A percentile compares a stretch with the other conserved stretches of the same genome.
Evolutionary conservation across 2,797 vertebrate species (phyloP).

Genomic region (Epinephelus coioides): DNA sequence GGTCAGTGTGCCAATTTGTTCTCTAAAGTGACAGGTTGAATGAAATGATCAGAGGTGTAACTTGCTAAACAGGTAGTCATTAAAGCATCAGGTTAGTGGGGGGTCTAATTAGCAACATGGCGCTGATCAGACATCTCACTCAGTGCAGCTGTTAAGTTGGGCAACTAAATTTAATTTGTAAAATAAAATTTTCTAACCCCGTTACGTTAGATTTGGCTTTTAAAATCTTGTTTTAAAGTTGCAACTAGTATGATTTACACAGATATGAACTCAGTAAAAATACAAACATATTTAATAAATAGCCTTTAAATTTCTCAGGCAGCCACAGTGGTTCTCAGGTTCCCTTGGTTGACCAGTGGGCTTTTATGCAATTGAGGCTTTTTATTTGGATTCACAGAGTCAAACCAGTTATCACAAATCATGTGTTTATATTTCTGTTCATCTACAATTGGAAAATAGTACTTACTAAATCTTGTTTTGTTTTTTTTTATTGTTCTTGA

Average conservation of each 20-base stretch:
- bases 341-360: constrained; percentile 4
- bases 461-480: too few species aligned
- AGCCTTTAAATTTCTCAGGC: constrained; percentile 24
- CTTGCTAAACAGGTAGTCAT: neutral
- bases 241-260: neutral
- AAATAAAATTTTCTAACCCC: neutral
- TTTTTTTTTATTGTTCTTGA: too few species aligned
- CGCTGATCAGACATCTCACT: neutral
- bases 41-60: neutral
- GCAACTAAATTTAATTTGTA: neutral
- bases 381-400: neutral
- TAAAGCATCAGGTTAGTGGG: constrained; percentile 1
- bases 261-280: too few species aligned
- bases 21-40: neutral
- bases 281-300: neutral
- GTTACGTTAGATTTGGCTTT: neutral
- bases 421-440: neutral
- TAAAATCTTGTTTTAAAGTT: constrained; percentile 1
- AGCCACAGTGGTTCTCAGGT: constrained; percentile 15
- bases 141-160: constrained; percentile 3
- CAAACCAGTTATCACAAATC: neutral
- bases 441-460: neutral
- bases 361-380: constrained; percentile 38
- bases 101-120: constrained; percentile 15
- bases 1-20: constrained; percentile 5